Conservation (phyloP, 2,797 vertebrate species). For the Gila robusta region DNA sequence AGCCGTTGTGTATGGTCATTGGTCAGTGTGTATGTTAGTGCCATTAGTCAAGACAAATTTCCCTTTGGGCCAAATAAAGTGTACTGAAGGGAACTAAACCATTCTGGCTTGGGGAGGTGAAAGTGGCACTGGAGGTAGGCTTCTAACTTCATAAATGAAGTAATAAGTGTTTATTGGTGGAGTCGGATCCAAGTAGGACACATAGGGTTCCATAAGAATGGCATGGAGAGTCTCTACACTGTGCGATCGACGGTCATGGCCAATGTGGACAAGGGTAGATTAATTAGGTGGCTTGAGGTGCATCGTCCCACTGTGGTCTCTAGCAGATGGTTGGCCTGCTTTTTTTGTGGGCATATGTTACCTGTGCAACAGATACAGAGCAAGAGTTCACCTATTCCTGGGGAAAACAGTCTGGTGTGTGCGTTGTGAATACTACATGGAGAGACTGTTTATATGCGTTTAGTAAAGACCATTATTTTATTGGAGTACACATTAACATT, state of each 20-base stretch:
- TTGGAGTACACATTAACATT: not conserved
- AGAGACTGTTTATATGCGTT: not conserved
- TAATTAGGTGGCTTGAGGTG: slow-evolving; percentile 63
- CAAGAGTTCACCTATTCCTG: slow-evolving; percentile 52
- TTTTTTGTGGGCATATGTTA: slow-evolving; percentile 67
- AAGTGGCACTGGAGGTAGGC: not conserved
- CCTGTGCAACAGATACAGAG: slow-evolving; percentile 64
- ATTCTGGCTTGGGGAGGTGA: not conserved
- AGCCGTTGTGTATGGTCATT: not conserved
- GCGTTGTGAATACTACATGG: not conserved
- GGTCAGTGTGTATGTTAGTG: not conserved
- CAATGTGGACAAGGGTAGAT: slow-evolving; percentile 55
- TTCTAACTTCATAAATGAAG: not conserved
- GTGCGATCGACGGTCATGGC: slow-evolving; percentile 18
- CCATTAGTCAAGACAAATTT: not conserved
- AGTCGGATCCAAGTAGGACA: slow-evolving; percentile 40
- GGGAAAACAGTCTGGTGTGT: slow-evolving; percentile 31
- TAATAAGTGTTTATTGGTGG: slow-evolving; percentile 3
- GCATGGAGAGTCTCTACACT: slow-evolving; percentile 41
- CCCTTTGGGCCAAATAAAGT: not conserved
- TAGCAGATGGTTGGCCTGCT: slow-evolving; percentile 64
- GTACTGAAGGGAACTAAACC: not conserved
- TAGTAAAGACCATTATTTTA: not conserved
- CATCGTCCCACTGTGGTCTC: slow-evolving; percentile 59
- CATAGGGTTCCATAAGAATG: slow-evolving; percentile 46